Conservation (phyloP, 2,797 vertebrate species). For the Astyanax mexicanus region DNA sequence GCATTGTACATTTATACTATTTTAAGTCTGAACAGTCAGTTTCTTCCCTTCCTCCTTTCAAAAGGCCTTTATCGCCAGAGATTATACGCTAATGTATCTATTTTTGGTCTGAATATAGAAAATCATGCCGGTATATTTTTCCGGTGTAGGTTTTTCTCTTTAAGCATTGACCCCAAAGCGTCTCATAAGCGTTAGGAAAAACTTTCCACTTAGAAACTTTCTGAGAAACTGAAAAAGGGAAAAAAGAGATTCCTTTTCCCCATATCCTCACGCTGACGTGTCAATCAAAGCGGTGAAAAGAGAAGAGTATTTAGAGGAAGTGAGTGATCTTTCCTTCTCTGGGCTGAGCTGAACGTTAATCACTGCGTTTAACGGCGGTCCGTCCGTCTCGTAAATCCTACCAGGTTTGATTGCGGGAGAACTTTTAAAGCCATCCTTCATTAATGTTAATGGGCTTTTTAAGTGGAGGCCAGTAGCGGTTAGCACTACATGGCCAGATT, state of each 20-base stretch:
- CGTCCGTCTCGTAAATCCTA: constrained; percentile 78
- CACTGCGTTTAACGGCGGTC: constrained; percentile 77
- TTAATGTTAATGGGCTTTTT: constrained; percentile 83
- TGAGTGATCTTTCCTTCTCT: constrained; percentile 72
- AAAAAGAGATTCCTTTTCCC: constrained; percentile 50
- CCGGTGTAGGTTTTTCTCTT: neutral
- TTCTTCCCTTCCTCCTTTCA: too few species aligned
- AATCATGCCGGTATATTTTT: neutral
- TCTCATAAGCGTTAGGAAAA: neutral
- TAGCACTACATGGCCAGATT: constrained; percentile 82
- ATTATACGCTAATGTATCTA: neutral
- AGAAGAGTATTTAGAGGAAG: constrained; percentile 35
- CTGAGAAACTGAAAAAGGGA: neutral
- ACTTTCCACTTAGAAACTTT: neutral
- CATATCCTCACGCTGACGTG: constrained; percentile 44
- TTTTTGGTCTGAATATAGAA: neutral
- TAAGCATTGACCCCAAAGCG: constrained; percentile 17
- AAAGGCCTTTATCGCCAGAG: too few species aligned
- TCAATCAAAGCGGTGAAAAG: constrained; percentile 55
- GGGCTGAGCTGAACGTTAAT: constrained; percentile 78
- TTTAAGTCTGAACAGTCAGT: too few species aligned
- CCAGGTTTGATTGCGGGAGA: constrained; percentile 78
- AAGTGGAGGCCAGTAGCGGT: constrained; percentile 81
- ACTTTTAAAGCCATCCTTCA: constrained; percentile 83
- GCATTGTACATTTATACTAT: too few species aligned